Evolutionary conservation across 2,888 invertebrate genomes (phyloP).

Genomic region (Gerosis bhagava): DNA sequence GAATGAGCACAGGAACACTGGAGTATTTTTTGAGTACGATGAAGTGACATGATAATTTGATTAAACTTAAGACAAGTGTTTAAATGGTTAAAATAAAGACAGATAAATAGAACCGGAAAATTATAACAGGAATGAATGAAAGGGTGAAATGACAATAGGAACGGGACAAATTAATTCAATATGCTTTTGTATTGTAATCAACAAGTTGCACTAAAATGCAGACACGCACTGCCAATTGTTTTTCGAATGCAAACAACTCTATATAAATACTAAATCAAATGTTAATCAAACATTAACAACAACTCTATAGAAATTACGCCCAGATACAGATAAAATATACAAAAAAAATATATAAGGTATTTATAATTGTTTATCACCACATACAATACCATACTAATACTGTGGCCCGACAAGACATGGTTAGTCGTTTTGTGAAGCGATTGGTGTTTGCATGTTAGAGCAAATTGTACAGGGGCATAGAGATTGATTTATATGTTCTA

Average conservation of each 20-base stretch:
- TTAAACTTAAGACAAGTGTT: not conserved
- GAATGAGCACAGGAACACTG: slow-evolving; percentile 22
- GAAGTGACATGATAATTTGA: too few relatives aligned
- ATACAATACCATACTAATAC: slow-evolving; percentile 78
- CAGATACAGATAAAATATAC: slow-evolving; percentile 73
- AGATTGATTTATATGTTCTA: too few relatives aligned
- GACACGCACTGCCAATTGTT: slow-evolving; percentile 80
- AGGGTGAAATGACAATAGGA: slow-evolving; percentile 8
- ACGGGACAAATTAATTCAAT: slow-evolving; percentile 66
- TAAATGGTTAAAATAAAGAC: too few relatives aligned
- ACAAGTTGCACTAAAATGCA: slow-evolving; percentile 83
- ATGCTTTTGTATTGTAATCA: slow-evolving; percentile 63
- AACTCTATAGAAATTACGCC: slow-evolving; percentile 65
- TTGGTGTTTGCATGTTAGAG: slow-evolving; percentile 83
- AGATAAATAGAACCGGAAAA: too few relatives aligned
- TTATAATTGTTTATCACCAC: slow-evolving; percentile 69
- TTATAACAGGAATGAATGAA: slow-evolving; percentile 14
- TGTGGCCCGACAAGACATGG: slow-evolving; percentile 76
- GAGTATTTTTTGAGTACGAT: too few relatives aligned
- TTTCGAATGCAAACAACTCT: slow-evolving; percentile 54
- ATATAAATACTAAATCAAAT: slow-evolving; percentile 46
- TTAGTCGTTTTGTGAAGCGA: slow-evolving; percentile 82
- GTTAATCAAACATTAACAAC: slow-evolving; percentile 41
- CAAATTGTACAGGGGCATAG: slow-evolving; percentile 74
- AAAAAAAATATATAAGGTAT: slow-evolving; percentile 65